Evolutionary conservation across 2,797 vertebrate genomes (phyloP), one percentile per base, ranked within the genome.

Genomic region (Margarornis squamiger): DNA sequence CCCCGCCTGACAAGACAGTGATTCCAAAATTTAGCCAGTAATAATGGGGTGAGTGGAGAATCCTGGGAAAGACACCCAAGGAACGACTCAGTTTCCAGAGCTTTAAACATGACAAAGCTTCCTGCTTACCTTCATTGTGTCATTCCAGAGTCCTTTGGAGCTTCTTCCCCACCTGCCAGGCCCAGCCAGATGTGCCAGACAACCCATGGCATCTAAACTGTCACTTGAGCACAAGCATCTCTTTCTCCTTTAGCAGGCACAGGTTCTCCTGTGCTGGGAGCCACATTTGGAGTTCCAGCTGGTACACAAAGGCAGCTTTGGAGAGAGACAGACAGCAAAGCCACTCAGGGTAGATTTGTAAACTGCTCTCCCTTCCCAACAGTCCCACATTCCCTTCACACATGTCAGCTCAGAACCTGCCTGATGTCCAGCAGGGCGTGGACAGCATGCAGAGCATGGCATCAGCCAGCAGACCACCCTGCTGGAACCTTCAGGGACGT

Each of bases 11-110:
- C 11, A 51, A 66, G 62, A 27, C 51, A 76, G 24, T 5, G 3
- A 18, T 77, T 68, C 41, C 51, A 51, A 39, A 46, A 75, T 36
- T 65, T 48, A 68, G 71, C 19, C 1, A 3, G 9, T 26, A 55
- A 54, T 9, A 36, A 39, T 1, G 10, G 36, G 20, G 38, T 11
- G 30, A 83, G 18, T 29, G 55, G 34, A 63, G 38, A 78, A 61
- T 45, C 19, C 24, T 43, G 29, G n/a, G 16, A 34, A 6, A 51
- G 23, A 57, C 81, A 83, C 18, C 27, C 0, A 0, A 86, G 27
- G 14, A 67, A 22, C 0, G 0, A 32, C 23, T 24, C 8, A 2
- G 27, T 12, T 45, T 70, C 46, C 65, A 54, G 38, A 29, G 18
- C 38, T 46, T 6, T 27, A 58, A 79, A 34, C 0, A 1, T 13